Conservation (phyloP, 2,888 invertebrate species). For the Ectobius pallidus region DNA sequence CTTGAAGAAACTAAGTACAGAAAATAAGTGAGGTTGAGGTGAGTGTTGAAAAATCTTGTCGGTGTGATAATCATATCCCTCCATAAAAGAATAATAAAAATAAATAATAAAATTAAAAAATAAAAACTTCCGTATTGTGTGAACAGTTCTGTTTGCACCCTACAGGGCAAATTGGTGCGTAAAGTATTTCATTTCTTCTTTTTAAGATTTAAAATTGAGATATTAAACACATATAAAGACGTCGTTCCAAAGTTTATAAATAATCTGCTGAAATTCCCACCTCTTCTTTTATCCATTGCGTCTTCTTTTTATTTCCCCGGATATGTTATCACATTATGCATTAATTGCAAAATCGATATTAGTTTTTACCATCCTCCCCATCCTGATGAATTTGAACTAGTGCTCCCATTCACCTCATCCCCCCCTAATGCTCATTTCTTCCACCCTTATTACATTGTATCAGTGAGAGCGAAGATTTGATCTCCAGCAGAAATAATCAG, state of each 20-base stretch:
- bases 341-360: conserved; percentile 51
- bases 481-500: conserved; percentile 33
- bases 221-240: background rate
- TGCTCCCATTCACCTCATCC: conserved; percentile 1
- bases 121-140: too few species aligned
- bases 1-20: too few species aligned
- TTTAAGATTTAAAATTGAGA: background rate
- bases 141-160: too few species aligned
- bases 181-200: background rate
- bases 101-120: too few species aligned
- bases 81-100: too few species aligned
- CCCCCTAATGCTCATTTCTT: background rate
- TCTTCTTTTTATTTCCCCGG: background rate
- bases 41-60: too few species aligned
- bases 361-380: conserved; percentile 27
- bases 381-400: conserved; percentile 25
- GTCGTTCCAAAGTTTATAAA: too few species aligned
- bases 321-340: conserved; percentile 50
- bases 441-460: conserved; percentile 26
- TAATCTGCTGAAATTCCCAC: too few species aligned
- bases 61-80: too few species aligned
- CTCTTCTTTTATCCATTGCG: conserved; percentile 24
- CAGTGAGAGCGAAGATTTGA: conserved; percentile 29
- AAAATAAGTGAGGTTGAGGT: too few species aligned
- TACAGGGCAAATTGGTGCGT: too few species aligned